Evolutionary conservation across 2,113 vertebrate genomes (phyloP), one percentile per base, ranked within the genome.

Genomic region (Muntiacus reevesi): DNA sequence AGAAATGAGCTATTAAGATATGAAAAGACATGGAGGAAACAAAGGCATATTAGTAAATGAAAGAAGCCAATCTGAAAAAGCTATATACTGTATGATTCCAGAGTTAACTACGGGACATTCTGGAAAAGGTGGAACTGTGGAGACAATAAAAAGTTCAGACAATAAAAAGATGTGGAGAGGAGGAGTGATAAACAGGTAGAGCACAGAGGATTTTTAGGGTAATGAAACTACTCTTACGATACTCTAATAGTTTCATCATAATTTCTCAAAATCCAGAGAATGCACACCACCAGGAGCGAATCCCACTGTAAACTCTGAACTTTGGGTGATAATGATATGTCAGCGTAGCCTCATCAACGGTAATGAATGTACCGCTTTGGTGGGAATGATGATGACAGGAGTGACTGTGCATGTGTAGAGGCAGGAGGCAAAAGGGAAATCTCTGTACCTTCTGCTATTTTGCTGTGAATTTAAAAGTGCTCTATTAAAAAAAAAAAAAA

Each of bases 311-410:
- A 50, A 25, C 40, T 27, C 6, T 4, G 13, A 28, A 7, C 55
- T 36, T 4, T 64, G 64, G 47, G 28, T 64, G 95, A 82, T 54
- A 25, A 50, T 7, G 45, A 19, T 0, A 0, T 36, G 47, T 52
- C 89, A 27, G 0, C 3, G 13, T 1, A 7, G 47, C 36, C 7
- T 67, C n/a, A 27, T 40, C 16, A 30, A 27, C 3, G 5, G 16
- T 76, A 28, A 62, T 28, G 6, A 47, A 6, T 8, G n/a, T 6
- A 8, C 28, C 43, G 0, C 28, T 13, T 5, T 19, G 25, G 33
- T 27, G 57, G 27, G 79, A 67, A 30, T 27, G 30, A 1, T 3
- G 62, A 43, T n/a, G 21, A 33, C 40, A 23, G 33, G 25, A 30
- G 83, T 33, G 12, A 28, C 33, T 52, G 19, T 17, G 12, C 15